Evolutionary conservation across 1,140 invertebrate genomes (phyloP), one percentile per base, ranked within the genome.

Genomic region (Drosophila kohkoa): DNA sequence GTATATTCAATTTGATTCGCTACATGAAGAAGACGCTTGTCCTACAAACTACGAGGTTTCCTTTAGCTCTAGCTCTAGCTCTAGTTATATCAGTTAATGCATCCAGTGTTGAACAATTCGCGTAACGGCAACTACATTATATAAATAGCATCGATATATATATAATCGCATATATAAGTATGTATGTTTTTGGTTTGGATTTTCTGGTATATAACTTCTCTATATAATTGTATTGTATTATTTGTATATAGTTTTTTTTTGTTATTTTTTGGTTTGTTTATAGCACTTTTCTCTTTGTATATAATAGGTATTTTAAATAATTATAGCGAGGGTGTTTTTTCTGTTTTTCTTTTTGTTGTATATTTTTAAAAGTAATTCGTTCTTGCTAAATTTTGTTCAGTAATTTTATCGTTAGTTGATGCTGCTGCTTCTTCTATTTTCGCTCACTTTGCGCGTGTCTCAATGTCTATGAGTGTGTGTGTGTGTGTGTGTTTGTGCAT

Each of bases 31-130:
- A 81, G 79, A 81, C 79, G 72, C 73, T 59, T 68, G 59, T 80
- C 57, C 83, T 87, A 87, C 83, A 88, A 88, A 88, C 83, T 88
- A 88, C 83, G 80, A 88, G 83, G 83, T 89, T 89, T 88, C 79
- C 81, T 75, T 83, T 83, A 88, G 75, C 82, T 75, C 75, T 87
- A 88, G 82, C 82, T 79, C 77, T 88, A 88, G 82, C 82, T 79
- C 81, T 81, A 81, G 38, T 75, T 68, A 77, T 72, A 77, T 72
- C 64, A 62, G 64, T 72, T 65, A 38, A 41, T 80, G 77, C 81
- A 70, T 80, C 81, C 81, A 67, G 65, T 55, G 66, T 66, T 77
- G 82, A 88, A 83, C 81, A 79, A 54, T 59, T 64, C 59, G 73
- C 73, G 63, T 72, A 85, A 88, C 83, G 74, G 69, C 76, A 87